Evolutionary conservation across 2,797 vertebrate species (phyloP).

Genomic region (Parauchenoglanis punctatus): DNA sequence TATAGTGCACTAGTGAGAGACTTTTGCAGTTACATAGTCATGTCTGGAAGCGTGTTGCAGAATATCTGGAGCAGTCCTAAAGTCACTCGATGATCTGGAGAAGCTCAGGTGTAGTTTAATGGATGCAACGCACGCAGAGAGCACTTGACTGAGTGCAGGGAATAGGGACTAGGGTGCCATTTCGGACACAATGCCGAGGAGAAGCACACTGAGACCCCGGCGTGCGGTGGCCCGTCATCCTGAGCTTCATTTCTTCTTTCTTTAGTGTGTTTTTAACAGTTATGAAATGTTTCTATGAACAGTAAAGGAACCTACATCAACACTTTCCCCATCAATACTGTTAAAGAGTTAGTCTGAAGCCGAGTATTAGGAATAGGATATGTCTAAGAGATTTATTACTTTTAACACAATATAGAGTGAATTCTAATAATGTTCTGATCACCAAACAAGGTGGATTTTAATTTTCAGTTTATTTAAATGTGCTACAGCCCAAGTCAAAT

Average conservation of each 20-base stretch:
- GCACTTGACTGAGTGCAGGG: neutral
- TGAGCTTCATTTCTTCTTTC: neutral
- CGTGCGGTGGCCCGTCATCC: neutral
- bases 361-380: too few species aligned
- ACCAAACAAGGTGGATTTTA: neutral
- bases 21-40: neutral
- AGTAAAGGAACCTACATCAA: neutral
- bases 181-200: neutral
- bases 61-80: neutral
- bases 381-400: neutral
- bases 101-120: neutral
- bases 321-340: neutral
- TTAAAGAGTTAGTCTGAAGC: neutral
- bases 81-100: slow-evolving; percentile 2
- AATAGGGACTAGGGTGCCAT: neutral
- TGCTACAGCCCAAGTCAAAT: neutral
- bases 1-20: neutral
- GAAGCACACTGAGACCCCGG: neutral
- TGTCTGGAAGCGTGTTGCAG: neutral
- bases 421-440: neutral
- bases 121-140: neutral
- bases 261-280: neutral
- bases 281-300: neutral
- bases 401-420: neutral
- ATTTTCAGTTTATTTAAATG: neutral